Evolutionary conservation across 2,113 vertebrate genomes (phyloP).

Genomic region (Gobius niger): DNA sequence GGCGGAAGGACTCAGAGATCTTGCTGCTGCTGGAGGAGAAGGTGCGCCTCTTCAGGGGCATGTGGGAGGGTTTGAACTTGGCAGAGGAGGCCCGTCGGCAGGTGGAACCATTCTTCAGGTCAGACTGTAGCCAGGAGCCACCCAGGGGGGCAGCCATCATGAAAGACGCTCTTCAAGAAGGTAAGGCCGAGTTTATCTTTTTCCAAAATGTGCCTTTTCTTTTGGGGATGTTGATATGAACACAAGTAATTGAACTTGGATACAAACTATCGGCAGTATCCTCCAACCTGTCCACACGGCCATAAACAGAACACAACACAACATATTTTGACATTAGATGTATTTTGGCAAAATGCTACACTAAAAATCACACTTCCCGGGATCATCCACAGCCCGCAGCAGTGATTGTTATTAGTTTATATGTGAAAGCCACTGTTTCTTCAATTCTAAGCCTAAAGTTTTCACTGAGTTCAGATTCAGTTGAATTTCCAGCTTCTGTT

Average conservation of each 20-base stretch:
- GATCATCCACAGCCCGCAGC: slow-evolving; percentile 19
- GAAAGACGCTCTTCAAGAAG: slow-evolving; percentile 89
- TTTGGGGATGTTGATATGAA: too few relatives aligned
- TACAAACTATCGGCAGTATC: too few relatives aligned
- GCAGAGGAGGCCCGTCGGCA: slow-evolving; percentile 70
- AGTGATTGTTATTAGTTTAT: slow-evolving; percentile 32
- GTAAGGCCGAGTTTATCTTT: slow-evolving; percentile 67
- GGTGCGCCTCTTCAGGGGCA: slow-evolving; percentile 86
- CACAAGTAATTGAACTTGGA: too few relatives aligned
- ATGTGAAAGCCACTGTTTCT: slow-evolving; percentile 35
- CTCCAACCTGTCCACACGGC: too few relatives aligned
- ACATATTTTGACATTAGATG: too few relatives aligned
- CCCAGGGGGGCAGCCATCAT: slow-evolving; percentile 87
- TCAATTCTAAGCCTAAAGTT: slow-evolving; percentile 20
- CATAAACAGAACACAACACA: too few relatives aligned
- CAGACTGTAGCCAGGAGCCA: slow-evolving; percentile 80
- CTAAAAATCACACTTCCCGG: too few relatives aligned
- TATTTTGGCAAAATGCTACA: too few relatives aligned
- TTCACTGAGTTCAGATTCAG: slow-evolving; percentile 16
- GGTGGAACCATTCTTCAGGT: slow-evolving; percentile 83
- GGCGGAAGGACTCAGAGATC: slow-evolving; percentile 92
- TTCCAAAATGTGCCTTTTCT: too few relatives aligned
- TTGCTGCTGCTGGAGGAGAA: slow-evolving; percentile 89
- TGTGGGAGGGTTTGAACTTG: slow-evolving; percentile 80
- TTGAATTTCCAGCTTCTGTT: neutral